Evolutionary conservation across 2,113 vertebrate genomes (phyloP), one percentile per base, ranked within the genome.

Genomic region (Tapirus terrestris): DNA sequence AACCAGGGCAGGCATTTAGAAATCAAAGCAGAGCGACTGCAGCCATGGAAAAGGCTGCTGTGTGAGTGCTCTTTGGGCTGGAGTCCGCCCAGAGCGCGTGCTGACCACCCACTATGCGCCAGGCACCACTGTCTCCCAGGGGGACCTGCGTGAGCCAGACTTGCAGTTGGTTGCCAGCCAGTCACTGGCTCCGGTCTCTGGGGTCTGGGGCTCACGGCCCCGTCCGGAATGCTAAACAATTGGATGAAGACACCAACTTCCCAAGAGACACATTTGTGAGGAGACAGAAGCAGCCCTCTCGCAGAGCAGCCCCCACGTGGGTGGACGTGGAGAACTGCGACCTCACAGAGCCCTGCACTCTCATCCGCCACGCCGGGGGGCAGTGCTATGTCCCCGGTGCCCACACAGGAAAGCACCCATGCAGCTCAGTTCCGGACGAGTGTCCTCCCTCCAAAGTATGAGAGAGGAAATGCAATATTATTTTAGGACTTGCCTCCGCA

Each of bases 381-480:
- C 39, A 0, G 4, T 3, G 1, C 5, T n/a, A 60, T 45, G 89
- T 93, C 96, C 92, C 94, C 29, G 3, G 96, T 8, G 45, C 31
- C 39, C 20, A 0, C 2, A 93, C 97, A 96, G 91, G 96, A 98
- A 97, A 97, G 96, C 85, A 3, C 73, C 92, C 72, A 4, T 29
- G 20, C 79, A 56, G 95, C 92, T 79, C 53, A 63, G 87, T 89
- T 96, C 98, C 5, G 56, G 98, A 68, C 16, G 86, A 96, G 72
- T 53, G 70, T 95, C 98, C 98, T 96, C 81, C 98, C 97, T 98
- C 96, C 80, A 85, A 95, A 96, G 92, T n/a, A 95, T 0, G 60
- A 91, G 89, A 85, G 97, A 97, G 98, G 98, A 99, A 98, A 97
- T 89, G 87, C 98, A 98, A n/a, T 97, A 97, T 98, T 98, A 97